A percentile compares a stretch with the other conserved stretches of the same genome.
These are phyloP conservation scores for Dendrocincla fuliginosa DNA, from an alignment of 2,797 vertebrate species.

Conservation along the genomic window DNA sequence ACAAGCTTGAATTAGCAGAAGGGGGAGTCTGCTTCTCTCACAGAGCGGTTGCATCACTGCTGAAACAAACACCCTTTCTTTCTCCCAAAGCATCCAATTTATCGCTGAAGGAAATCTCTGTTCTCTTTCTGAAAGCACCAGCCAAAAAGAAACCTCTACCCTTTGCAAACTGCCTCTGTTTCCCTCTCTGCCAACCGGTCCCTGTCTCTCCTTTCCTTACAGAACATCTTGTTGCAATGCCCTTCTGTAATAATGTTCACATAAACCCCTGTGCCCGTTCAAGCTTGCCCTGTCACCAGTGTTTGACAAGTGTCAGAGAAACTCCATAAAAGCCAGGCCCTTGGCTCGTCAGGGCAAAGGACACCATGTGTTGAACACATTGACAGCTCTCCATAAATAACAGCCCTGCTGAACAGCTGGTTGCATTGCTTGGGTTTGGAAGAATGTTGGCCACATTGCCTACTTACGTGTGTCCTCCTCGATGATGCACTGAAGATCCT, in stretches of 20 bases:
- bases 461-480: constrained; percentile 44
- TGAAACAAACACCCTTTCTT: constrained; percentile 46
- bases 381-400: constrained; percentile 50
- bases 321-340: not conserved
- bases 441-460: constrained; percentile 51
- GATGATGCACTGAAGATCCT: constrained; percentile 9
- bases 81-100: constrained; percentile 34
- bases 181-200: not conserved
- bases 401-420: constrained; percentile 40
- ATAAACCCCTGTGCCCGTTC: not conserved
- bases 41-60: not conserved
- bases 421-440: constrained; percentile 29
- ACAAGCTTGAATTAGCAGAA: not conserved
- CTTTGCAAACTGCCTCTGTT: constrained; percentile 7
- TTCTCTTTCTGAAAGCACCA: constrained; percentile 33
- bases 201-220: not conserved
- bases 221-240: not conserved
- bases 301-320: constrained; percentile 51
- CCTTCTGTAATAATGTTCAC: not conserved
- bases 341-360: not conserved
- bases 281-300: not conserved
- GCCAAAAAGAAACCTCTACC: constrained; percentile 47
- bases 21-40: not conserved
- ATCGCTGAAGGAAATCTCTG: constrained; percentile 29
- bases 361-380: constrained; percentile 61